Percentiles rank a stretch among this genome's conserved stretches.
phyloP scores from a whole-genome alignment of 1,140 invertebrate species.

The Aphis craccivora region DNA sequence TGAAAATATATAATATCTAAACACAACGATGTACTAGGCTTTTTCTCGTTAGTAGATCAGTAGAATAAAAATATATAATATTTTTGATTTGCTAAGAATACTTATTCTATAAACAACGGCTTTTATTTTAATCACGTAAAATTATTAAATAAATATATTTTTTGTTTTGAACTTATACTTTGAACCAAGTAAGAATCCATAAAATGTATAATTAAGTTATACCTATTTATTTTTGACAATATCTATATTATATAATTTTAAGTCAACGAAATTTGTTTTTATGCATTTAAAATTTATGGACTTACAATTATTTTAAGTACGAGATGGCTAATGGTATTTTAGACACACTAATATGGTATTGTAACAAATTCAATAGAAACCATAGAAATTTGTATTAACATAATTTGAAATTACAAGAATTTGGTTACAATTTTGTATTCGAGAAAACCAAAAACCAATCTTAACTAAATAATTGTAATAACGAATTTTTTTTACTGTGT shows the following conservation, averaged over 20 bases:
- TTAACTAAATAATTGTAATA: neutral
- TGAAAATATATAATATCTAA: neutral
- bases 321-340: neutral
- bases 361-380: neutral
- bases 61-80: neutral
- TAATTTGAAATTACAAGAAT: neutral
- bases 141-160: neutral
- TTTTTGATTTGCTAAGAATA: neutral
- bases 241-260: neutral
- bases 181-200: neutral
- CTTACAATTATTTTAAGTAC: neutral
- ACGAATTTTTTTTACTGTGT: neutral
- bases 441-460: neutral
- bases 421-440: too few relatives aligned
- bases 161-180: neutral
- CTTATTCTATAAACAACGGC: neutral
- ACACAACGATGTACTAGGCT: neutral
- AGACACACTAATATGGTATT: neutral
- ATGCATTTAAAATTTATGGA: neutral
- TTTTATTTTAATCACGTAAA: neutral
- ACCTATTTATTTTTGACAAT: neutral
- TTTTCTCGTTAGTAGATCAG: slow-evolving; percentile 10
- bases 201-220: neutral
- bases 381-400: neutral
- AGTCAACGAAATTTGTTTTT: neutral